Conservation (phyloP, 1,140 invertebrate species). For the Tetragonula clypearis region DNA sequence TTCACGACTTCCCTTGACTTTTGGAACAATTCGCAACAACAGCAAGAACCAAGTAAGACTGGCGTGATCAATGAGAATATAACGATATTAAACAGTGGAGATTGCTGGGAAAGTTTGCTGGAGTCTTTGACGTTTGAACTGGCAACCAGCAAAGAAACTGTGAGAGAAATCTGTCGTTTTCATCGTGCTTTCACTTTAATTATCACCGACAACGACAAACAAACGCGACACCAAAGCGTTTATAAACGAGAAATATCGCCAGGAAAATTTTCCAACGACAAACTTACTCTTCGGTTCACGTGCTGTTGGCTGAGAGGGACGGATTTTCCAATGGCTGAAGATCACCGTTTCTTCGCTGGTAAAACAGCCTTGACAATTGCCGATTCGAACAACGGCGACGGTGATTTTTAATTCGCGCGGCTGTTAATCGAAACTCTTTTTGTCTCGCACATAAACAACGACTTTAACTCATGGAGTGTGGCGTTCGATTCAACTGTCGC, state of each 20-base stretch:
- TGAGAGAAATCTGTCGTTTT: background rate
- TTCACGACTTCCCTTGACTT: too few species aligned
- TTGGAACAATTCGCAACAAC: too few species aligned
- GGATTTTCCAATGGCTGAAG: background rate
- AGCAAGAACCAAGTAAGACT: too few species aligned
- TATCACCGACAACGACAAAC: background rate
- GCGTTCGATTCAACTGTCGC: too few species aligned
- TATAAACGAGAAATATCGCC: background rate
- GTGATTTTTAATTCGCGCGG: slow-evolving; percentile 7
- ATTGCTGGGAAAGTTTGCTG: too few species aligned
- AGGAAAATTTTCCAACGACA: background rate
- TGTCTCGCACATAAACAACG: slow-evolving; percentile 3
- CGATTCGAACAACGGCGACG: background rate
- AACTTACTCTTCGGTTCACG: background rate
- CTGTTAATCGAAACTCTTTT: background rate
- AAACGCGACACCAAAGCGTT: background rate
- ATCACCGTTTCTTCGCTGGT: background rate
- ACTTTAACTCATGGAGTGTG: background rate
- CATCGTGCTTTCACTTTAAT: slow-evolving; percentile 10
- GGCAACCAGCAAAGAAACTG: too few species aligned
- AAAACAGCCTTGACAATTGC: slow-evolving; percentile 28
- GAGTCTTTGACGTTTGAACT: too few species aligned
- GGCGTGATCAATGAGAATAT: too few species aligned
- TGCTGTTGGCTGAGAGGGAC: background rate
- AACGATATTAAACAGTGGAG: too few species aligned